phyloP scores from a whole-genome alignment of 2,888 invertebrate species.

The Zele albiditarsus region DNA sequence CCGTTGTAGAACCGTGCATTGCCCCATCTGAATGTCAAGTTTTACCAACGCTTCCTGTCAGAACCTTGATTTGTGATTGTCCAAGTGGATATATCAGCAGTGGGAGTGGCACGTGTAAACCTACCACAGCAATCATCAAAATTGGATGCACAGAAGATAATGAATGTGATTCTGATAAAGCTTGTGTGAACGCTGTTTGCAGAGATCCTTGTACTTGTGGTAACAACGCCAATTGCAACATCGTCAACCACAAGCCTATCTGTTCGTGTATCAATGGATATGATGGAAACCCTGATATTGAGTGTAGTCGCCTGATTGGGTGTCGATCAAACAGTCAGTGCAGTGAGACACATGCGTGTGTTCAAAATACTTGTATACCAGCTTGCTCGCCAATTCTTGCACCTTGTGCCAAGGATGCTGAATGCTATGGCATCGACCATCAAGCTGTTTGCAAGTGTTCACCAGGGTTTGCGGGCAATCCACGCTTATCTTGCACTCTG shows the following conservation, averaged over 20 bases:
- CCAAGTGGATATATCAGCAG: constrained; percentile 91
- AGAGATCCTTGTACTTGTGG: constrained; percentile 91
- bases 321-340: constrained; percentile 86
- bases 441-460: constrained; percentile 88
- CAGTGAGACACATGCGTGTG: constrained; percentile 86
- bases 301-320: constrained; percentile 80
- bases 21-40: constrained; percentile 88
- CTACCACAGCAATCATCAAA: constrained; percentile 78
- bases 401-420: constrained; percentile 84
- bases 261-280: constrained; percentile 89
- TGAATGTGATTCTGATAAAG: constrained; percentile 85
- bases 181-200: constrained; percentile 87
- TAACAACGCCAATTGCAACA: constrained; percentile 87
- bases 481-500: constrained; percentile 82
- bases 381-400: constrained; percentile 81
- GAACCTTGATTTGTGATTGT: constrained; percentile 92
- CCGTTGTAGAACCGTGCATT: constrained; percentile 84
- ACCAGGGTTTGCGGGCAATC: constrained; percentile 87
- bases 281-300: constrained; percentile 88
- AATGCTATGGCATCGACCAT: constrained; percentile 87
- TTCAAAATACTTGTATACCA: constrained; percentile 87
- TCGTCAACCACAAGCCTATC: constrained; percentile 89
- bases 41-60: constrained; percentile 85
- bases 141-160: constrained; percentile 83
- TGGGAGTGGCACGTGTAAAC: constrained; percentile 86